Evolutionary conservation across 2,113 vertebrate genomes (phyloP).

Genomic region (Sula dactylatra): DNA sequence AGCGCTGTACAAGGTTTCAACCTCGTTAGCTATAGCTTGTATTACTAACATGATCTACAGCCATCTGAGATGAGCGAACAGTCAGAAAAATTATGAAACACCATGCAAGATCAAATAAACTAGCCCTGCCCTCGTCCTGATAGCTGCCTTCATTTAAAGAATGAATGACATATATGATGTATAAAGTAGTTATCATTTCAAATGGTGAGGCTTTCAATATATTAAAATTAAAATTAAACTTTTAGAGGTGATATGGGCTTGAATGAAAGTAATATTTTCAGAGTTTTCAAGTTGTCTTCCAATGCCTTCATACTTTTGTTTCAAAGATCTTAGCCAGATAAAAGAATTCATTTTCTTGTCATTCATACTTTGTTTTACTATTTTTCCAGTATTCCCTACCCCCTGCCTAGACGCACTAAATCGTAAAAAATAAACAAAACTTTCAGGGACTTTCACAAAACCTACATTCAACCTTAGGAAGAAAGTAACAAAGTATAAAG

Average conservation of each 20-base stretch:
- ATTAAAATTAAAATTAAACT: slow-evolving; percentile 50
- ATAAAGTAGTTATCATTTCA: slow-evolving; percentile 29
- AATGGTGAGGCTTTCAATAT: slow-evolving; percentile 21
- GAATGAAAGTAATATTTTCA: slow-evolving; percentile 1
- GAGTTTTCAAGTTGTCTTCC: neutral
- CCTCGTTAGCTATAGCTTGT: neutral
- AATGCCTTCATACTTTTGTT: neutral
- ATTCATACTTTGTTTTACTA: neutral
- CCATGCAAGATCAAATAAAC: slow-evolving; percentile 14
- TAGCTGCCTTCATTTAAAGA: neutral
- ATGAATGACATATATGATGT: neutral
- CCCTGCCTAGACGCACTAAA: neutral
- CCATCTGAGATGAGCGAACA: neutral
- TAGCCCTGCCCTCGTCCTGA: neutral
- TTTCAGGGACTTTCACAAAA: neutral
- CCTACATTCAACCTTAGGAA: neutral
- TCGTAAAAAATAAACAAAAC: neutral
- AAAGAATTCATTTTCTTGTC: slow-evolving; percentile 6
- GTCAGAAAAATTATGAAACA: slow-evolving; percentile 1
- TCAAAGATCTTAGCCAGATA: neutral
- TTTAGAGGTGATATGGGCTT: slow-evolving; percentile 4
- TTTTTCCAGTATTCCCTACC: neutral
- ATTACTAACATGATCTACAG: slow-evolving; percentile 6
- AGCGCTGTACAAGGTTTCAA: neutral
- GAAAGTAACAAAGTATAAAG: neutral